phyloP scores from a whole-genome alignment of 1,140 invertebrate species.

The Lutraria rhynchaena region DNA sequence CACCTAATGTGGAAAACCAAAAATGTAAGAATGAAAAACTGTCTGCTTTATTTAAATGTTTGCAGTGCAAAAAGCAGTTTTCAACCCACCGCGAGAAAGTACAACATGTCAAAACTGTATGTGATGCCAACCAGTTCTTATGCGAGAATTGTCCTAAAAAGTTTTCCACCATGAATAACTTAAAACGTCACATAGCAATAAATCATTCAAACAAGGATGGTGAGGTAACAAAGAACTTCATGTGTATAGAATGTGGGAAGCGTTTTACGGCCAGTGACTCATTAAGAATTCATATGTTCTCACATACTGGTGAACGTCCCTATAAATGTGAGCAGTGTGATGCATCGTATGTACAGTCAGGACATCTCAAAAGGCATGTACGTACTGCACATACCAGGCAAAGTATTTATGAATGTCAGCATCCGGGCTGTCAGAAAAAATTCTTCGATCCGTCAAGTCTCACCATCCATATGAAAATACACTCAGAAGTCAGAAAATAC shows the following conservation, averaged over 20 bases:
- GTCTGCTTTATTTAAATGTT: too few species aligned
- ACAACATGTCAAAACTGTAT: neutral
- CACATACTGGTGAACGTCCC: slow-evolving; percentile 13
- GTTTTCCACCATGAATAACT: neutral
- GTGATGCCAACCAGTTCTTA: neutral
- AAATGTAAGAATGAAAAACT: too few species aligned
- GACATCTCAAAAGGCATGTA: slow-evolving; percentile 23
- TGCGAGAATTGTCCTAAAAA: slow-evolving; percentile 10
- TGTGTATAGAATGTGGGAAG: slow-evolving; percentile 27
- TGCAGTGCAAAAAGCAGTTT: too few species aligned
- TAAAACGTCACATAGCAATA: slow-evolving; percentile 19
- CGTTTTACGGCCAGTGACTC: slow-evolving; percentile 12
- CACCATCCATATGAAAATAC: neutral
- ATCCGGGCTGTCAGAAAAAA: slow-evolving; percentile 2
- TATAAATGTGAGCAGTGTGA: slow-evolving; percentile 6
- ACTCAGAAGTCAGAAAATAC: slow-evolving; percentile 12
- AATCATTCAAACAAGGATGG: neutral
- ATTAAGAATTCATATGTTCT: slow-evolving; percentile 10
- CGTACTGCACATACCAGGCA: neutral
- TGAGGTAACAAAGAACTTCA: neutral
- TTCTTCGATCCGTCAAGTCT: neutral
- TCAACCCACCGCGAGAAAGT: too few species aligned
- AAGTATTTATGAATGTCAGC: neutral
- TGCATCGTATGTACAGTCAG: neutral
- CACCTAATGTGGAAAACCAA: too few species aligned